Percentiles rank a stretch among this genome's conserved stretches.
These are phyloP conservation scores for Dendrophyllia cribrosa DNA, from an alignment of 64 coral and sea anemone genomes.

Conservation along the genomic window DNA sequence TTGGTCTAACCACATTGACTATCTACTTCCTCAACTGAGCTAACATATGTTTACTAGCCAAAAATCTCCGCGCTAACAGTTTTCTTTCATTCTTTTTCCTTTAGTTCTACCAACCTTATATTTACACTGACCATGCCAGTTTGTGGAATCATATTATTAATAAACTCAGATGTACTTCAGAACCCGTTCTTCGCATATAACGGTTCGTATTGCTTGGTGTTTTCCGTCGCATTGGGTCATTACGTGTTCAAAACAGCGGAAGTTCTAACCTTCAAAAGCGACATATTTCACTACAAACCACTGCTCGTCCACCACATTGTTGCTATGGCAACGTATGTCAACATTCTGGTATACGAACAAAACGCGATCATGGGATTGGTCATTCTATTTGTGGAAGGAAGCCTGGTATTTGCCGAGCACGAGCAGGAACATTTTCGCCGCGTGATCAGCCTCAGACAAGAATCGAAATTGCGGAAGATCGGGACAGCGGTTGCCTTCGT, in stretches of 20 bases:
- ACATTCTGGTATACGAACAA: slow-evolving; percentile 61
- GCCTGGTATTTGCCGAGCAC: slow-evolving; percentile 72
- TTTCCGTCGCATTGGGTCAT: slow-evolving; percentile 72
- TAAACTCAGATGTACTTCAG: slow-evolving; percentile 20
- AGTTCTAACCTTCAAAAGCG: slow-evolving; percentile 27
- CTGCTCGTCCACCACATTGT: slow-evolving; percentile 70
- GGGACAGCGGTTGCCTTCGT: slow-evolving; percentile 28
- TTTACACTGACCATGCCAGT: slow-evolving; percentile 40
- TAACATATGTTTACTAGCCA: too few species aligned
- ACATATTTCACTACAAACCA: slow-evolving; percentile 57
- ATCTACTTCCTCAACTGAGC: not conserved
- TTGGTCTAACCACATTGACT: too few species aligned
- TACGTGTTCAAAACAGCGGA: slow-evolving; percentile 78
- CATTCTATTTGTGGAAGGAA: slow-evolving; percentile 65
- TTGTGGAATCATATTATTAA: slow-evolving; percentile 49
- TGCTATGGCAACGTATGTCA: slow-evolving; percentile 51
- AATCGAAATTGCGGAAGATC: slow-evolving; percentile 38
- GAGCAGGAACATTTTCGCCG: slow-evolving; percentile 73
- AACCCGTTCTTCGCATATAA: slow-evolving; percentile 66
- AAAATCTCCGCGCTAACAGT: not conserved
- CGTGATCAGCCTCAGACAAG: slow-evolving; percentile 15
- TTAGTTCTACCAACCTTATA: slow-evolving; percentile 59
- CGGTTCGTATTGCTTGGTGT: slow-evolving; percentile 13
- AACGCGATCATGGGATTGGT: slow-evolving; percentile 61
- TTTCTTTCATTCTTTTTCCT: slow-evolving; percentile 24